phyloP scores from a whole-genome alignment of 2,113 vertebrate species.

The Eurystomus gularis region DNA sequence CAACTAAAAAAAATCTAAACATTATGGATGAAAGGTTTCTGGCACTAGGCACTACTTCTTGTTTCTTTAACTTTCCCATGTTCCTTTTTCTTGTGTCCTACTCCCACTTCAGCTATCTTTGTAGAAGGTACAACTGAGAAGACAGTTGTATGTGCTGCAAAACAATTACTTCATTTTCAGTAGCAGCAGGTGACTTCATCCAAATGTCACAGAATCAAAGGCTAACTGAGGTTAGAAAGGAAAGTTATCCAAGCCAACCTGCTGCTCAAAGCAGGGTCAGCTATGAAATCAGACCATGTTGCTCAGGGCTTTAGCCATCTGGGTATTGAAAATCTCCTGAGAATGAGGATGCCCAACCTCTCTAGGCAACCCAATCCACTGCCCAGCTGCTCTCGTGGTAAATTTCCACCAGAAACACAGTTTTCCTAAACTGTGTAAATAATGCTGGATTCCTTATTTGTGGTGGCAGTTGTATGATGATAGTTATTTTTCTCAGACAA shows the following conservation, averaged over 20 bases:
- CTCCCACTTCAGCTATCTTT: neutral
- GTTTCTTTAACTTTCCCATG: neutral
- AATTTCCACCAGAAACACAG: neutral
- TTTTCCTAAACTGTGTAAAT: neutral
- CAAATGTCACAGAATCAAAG: neutral
- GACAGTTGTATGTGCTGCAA: neutral
- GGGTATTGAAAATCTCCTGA: neutral
- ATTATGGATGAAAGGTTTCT: neutral
- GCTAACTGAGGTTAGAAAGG: neutral
- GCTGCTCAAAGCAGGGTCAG: neutral
- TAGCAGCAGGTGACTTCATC: neutral
- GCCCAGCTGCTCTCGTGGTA: fast-evolving
- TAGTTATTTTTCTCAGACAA: neutral
- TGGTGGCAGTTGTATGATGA: neutral
- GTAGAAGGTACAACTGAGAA: neutral
- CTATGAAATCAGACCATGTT: neutral
- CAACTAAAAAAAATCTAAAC: neutral
- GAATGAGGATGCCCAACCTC: neutral
- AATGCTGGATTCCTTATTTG: neutral
- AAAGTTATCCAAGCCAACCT: neutral
- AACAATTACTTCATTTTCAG: neutral
- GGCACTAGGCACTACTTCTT: neutral
- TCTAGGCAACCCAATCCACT: neutral
- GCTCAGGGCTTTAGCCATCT: neutral
- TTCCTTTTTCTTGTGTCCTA: neutral